phyloP scores from a whole-genome alignment of 2,888 invertebrate species.

The Papilio protenor region DNA sequence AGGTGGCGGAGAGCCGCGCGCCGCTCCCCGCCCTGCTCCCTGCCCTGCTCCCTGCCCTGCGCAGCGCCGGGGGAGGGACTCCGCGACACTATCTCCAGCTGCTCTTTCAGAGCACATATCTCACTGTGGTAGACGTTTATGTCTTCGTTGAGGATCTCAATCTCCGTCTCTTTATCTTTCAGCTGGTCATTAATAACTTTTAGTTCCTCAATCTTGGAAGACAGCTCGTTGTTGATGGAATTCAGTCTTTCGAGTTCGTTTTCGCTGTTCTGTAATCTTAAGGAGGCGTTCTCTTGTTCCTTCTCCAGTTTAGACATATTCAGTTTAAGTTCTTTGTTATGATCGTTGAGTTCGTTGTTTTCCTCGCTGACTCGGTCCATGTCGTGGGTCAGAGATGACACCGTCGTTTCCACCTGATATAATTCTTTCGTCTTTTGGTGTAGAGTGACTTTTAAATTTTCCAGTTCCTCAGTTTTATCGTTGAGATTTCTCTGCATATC shows the following conservation, averaged over 20 bases:
- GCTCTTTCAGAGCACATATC: slow-evolving; percentile 75
- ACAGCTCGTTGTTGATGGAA: slow-evolving; percentile 70
- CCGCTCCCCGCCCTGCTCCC: slow-evolving; percentile 67
- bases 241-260: slow-evolving; percentile 70
- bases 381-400: slow-evolving; percentile 67
- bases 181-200: slow-evolving; percentile 73
- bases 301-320: slow-evolving; percentile 75
- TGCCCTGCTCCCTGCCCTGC: slow-evolving; percentile 71
- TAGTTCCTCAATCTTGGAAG: slow-evolving; percentile 73
- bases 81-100: slow-evolving; percentile 76
- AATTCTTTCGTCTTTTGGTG: slow-evolving; percentile 75
- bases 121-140: slow-evolving; percentile 80
- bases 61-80: slow-evolving; percentile 85
- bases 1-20: slow-evolving; percentile 84
- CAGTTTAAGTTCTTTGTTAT: slow-evolving; percentile 71
- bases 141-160: slow-evolving; percentile 82
- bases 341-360: slow-evolving; percentile 67
- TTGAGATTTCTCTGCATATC: slow-evolving; percentile 78
- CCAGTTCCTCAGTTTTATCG: slow-evolving; percentile 79
- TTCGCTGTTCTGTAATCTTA: slow-evolving; percentile 73
- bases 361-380: slow-evolving; percentile 73
- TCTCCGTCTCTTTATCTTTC: slow-evolving; percentile 82
- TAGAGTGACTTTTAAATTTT: slow-evolving; percentile 77
- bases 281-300: slow-evolving; percentile 75
- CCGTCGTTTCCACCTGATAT: slow-evolving; percentile 71